Evolutionary conservation across 2,797 vertebrate species (phyloP).

Genomic region (Enteromius anoplus): DNA sequence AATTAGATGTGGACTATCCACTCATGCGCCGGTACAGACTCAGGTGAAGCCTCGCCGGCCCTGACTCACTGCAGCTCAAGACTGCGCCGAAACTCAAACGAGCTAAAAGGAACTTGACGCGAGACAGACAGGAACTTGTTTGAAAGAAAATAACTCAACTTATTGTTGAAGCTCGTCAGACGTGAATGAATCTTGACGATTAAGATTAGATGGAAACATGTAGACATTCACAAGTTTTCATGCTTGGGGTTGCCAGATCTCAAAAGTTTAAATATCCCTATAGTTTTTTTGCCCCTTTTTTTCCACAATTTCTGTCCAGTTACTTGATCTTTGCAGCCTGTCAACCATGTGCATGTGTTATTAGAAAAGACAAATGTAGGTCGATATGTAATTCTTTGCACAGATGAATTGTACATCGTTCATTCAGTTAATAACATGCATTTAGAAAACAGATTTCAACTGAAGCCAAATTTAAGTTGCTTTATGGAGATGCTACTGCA

Average conservation of each 20-base stretch:
- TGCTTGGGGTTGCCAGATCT: background rate
- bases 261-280: background rate
- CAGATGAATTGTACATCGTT: background rate
- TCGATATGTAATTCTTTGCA: background rate
- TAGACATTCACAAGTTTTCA: background rate
- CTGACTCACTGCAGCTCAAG: slow-evolving; percentile 35
- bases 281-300: background rate
- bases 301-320: too few relatives aligned
- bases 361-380: too few relatives aligned
- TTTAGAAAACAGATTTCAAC: background rate
- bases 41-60: slow-evolving; percentile 44
- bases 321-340: background rate
- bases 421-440: too few relatives aligned
- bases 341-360: background rate
- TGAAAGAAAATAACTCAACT: background rate
- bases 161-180: too few relatives aligned
- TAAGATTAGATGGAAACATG: background rate
- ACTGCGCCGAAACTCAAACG: background rate
- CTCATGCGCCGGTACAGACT: slow-evolving; percentile 59
- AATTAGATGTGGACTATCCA: slow-evolving; percentile 92
- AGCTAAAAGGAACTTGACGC: background rate
- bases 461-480: background rate
- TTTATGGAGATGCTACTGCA: background rate
- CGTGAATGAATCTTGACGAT: background rate
- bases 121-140: background rate